Percentiles rank a stretch among this genome's conserved stretches.
Evolutionary conservation across 1,140 invertebrate species (phyloP).

Genomic region (Ectropis grisescens): DNA sequence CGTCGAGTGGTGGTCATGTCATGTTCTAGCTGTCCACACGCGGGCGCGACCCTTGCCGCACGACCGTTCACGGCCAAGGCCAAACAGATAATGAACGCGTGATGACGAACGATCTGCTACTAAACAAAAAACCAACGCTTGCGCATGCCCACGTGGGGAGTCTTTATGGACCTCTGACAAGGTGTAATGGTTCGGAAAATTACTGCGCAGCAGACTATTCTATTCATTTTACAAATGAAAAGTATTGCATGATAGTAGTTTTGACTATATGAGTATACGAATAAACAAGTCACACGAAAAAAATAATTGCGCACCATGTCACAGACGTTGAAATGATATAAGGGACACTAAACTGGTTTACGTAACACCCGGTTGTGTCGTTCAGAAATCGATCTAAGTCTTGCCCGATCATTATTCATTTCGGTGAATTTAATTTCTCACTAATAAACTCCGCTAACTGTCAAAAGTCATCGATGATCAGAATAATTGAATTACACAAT

Average conservation of each 20-base stretch:
- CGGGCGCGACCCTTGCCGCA: constrained; percentile 24
- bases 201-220: constrained; percentile 14
- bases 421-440: too few species aligned
- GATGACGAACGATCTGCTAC: constrained; percentile 46
- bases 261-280: too few species aligned
- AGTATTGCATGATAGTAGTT: constrained; percentile 16
- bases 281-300: background rate
- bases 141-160: constrained; percentile 41
- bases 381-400: too few species aligned
- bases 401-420: too few species aligned
- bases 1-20: too few species aligned
- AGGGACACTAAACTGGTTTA: too few species aligned
- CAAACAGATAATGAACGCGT: constrained; percentile 48
- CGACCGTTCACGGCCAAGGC: constrained; percentile 63
- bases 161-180: constrained; percentile 37
- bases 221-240: constrained; percentile 12
- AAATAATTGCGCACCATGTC: too few species aligned
- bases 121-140: constrained; percentile 36
- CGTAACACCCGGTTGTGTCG: too few species aligned
- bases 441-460: too few species aligned
- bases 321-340: too few species aligned
- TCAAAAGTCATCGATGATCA: too few species aligned
- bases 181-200: constrained; percentile 58
- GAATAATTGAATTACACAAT: too few species aligned
- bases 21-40: constrained; percentile 23